phyloP scores from a whole-genome alignment of 2,113 vertebrate genomes.

The Chauna torquata region DNA sequence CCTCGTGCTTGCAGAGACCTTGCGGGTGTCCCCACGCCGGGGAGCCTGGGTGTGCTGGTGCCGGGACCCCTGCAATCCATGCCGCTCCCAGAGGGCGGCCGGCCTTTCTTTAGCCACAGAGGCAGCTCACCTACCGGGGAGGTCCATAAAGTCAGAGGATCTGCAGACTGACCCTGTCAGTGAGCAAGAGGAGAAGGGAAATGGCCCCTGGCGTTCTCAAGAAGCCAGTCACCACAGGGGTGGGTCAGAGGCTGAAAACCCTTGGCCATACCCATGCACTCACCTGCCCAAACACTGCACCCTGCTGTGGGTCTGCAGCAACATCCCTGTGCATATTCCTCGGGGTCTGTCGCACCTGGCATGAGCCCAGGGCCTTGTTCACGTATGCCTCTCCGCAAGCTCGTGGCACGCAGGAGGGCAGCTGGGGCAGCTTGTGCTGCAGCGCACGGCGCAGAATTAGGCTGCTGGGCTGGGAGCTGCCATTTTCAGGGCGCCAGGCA shows the following conservation, averaged over 20 bases:
- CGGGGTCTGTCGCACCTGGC: background rate
- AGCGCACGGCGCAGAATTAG: background rate
- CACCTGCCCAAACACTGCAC: background rate
- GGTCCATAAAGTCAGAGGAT: background rate
- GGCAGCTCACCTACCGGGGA: background rate
- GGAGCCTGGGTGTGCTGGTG: background rate
- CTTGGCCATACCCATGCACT: background rate
- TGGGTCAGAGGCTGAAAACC: background rate
- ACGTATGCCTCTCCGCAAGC: rapidly evolving
- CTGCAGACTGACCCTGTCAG: rapidly evolving
- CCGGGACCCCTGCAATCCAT: rapidly evolving
- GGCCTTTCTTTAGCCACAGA: background rate
- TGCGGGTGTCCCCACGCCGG: background rate
- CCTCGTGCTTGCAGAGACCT: rapidly evolving
- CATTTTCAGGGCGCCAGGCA: background rate
- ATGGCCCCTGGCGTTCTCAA: background rate
- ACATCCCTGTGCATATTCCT: background rate
- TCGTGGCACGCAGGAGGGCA: background rate
- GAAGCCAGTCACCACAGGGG: background rate
- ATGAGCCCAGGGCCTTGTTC: background rate
- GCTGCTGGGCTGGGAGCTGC: background rate
- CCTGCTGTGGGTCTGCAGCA: background rate
- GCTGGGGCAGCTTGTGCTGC: background rate
- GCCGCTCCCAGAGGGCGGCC: background rate
- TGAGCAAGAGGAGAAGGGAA: background rate